Percentiles rank a stretch among this genome's conserved stretches.
Conservation (phyloP, 2,113 vertebrate species). For the Pholis gunnellus region DNA sequence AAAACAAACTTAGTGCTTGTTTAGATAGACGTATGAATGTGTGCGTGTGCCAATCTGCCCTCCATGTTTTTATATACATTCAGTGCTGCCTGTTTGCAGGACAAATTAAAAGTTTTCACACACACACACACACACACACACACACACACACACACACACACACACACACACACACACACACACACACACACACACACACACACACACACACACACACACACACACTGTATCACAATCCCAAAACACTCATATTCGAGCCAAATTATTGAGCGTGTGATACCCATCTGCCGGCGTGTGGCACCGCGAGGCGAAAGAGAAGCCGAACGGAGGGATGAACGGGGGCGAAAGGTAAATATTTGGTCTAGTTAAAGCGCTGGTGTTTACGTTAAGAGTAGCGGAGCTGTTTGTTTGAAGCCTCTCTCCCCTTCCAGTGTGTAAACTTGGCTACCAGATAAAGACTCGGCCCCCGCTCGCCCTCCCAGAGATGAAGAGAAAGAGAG, state of each 20-base stretch:
- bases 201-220: neutral
- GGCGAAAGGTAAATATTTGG: constrained; percentile 86
- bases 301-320: constrained; percentile 52
- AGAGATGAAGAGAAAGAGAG: constrained; percentile 67
- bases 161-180: neutral
- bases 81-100: neutral
- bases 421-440: constrained; percentile 84
- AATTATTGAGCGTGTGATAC: constrained; percentile 77
- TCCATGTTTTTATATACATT: neutral
- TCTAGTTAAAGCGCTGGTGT: constrained; percentile 81
- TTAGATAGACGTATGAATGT: neutral
- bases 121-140: neutral
- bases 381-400: constrained; percentile 82
- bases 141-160: constrained; percentile 4
- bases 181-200: neutral
- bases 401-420: constrained; percentile 85
- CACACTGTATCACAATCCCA: constrained; percentile 3
- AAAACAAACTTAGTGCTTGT: constrained; percentile 51
- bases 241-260: constrained; percentile 35
- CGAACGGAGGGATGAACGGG: constrained; percentile 71
- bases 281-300: constrained; percentile 70
- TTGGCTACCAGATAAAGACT: constrained; percentile 85
- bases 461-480: constrained; percentile 32
- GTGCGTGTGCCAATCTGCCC: neutral
- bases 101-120: neutral